Base-by-base conservation (phyloP, 2,888 invertebrate genomes). In the Spodoptera picta region DNA sequence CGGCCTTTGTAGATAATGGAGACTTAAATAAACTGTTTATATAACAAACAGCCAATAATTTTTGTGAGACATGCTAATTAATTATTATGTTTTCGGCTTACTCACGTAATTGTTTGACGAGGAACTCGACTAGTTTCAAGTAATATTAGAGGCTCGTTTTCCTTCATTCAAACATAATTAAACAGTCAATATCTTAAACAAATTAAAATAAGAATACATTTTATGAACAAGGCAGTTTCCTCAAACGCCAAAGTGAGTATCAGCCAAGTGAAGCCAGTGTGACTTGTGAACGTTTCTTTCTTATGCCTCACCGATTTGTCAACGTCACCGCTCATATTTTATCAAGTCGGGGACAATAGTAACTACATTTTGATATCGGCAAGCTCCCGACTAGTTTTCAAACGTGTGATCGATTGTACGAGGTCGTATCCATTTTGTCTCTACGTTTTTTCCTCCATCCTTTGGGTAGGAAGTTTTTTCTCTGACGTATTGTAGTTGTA, bases 321-420 rank as follows among this genome's bases (percentile, higher is more conserved):
- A 94, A 92, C 78, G 93, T 93, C 93, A 83, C 79, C 52, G 86
- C 88, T 92, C 92, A 93, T 94, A 93, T 94, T 92, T 94, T 93
- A 93, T 92, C 92, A 90, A 87, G 75, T 76, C 76, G 79, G 85
- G 90, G 89, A 93, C 93, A 94, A 93, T 92, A 85, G 92, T 92
- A 90, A 93, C 92, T 93, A 92, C 89, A 89, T 92, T 93, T 92
- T 92, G 92, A 93, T 92, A 91, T 90, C 89, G 89, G 86, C 82
- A 76, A 85, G 83, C 83, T 72, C 77, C 80, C 81, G 83, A 83
- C 87, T 87, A 90, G 90, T 90, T 92, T 90, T 88, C 85, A 89
- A 87, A 83, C 85, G 80, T 84, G 88, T 92, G 93, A 93, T 92
- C 87, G 90, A 93, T 93, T 84, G 87, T 85, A 64, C 68, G 75